Base-by-base conservation (phyloP, 2,797 vertebrate species). In the Pristis pectinata region DNA sequence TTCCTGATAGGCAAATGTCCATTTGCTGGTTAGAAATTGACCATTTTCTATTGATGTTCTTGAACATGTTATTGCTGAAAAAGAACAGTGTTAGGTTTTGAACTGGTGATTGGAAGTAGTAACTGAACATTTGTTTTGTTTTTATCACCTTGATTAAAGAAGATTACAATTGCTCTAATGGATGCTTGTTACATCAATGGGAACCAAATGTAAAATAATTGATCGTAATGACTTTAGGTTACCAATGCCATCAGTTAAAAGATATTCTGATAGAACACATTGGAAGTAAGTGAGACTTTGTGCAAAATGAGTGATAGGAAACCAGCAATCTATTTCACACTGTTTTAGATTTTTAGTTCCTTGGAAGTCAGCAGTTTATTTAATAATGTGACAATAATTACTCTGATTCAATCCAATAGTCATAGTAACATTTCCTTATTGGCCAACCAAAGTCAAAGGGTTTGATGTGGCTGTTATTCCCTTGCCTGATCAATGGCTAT, bases 181-280 rank as follows among this genome's bases (percentile, higher is more conserved):
- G 82, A 9, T 72, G 70, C 27, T 72, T 22, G 44, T 53, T 56
- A 15, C 6, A 56, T 15, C 76, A 37, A 17, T 64, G 56, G 61
- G 56, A n/a, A 59, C 8, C 87, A 87, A 87, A 30, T n/a, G 27
- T 89, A n/a, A 89, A n/a, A 89, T 22, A 85, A 89, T 64, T 89
- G 49, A 53, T 30, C 56, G 53, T 49, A 85, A 53, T 85, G 11
- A 56, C 9, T 85, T 85, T 34, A 11, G 85, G 34, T 85, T 56
- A 56, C 53, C 11, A 27, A 0, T 83, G 27, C 44, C 9, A 83
- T 0, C 83, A 82, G 24, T 83, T 24, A 4, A 49, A 34, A 85
- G 27, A 74, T 74, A 74, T 74, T 34, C 9, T 79, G 9, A 2
- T 15, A 13, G 76, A n/a, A 77, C 76, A 49, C 24, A 27, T 1